Base-by-base conservation (phyloP, 2,797 vertebrate genomes). In the Enteromius paludinosus region DNA sequence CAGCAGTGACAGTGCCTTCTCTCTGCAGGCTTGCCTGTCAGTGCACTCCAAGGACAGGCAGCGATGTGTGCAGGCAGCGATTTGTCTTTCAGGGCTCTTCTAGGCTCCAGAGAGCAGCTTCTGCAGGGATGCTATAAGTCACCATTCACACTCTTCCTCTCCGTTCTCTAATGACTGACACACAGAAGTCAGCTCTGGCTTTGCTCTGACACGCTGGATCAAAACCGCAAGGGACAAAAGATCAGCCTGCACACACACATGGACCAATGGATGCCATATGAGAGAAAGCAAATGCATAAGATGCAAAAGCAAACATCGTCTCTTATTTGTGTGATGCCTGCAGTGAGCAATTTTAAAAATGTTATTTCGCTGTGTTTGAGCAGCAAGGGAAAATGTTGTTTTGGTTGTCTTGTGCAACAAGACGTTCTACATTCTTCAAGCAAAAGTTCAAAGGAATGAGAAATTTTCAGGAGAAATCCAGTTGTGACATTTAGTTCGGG, bases 41-140 rank as follows among this genome's bases (percentile, higher is more conserved):
- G 74, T 79, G 72, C 73, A 79, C 83, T 77, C 81, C 83, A 86
- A 86, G 83, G 86, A 82, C 88, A 85, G 68, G 79, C 83, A 83
- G 79, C 41, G 68, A 83, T 68, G 75, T 87, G 86, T 83, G 75
- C 69, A 82, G 73, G 61, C 83, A 87, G 56, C 47, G 54, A 83
- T 85, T 87, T 80, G 76, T 85, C 76, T 87, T 82, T 85, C 62
- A 84, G 83, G 43, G 17, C 45, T 82, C 80, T 64, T 76, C 71
- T 77, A 64, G 56, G 45, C 83, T 84, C 68, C 70, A 45, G 78
- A 84, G 82, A 82, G 62, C 75, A 45, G 49, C 59, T 79, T 76
- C 82, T 82, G 76, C 80, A 77, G 72, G 80, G 76, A 61, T 64
- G 76, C 77, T 54, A 81, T 85, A 87, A 83, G 83, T 87, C 81